Conservation (phyloP, 2,113 vertebrate genomes). For the Mungos mungo region DNA sequence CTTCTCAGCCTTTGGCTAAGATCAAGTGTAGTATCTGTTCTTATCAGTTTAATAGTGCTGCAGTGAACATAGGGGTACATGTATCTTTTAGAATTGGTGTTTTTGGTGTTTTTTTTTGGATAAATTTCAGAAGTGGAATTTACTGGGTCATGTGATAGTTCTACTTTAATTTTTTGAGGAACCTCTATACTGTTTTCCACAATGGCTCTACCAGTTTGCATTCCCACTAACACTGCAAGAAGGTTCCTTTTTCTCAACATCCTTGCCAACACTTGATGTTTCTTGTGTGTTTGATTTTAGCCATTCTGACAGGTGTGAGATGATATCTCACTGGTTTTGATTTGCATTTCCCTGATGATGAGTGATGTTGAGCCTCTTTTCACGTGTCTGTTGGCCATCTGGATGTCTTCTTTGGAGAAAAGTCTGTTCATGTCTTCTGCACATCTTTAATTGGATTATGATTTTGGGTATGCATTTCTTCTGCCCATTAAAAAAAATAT, state of each 20-base stretch:
- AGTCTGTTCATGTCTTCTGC: background rate
- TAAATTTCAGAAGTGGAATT: background rate
- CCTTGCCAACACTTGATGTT: background rate
- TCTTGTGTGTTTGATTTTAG: background rate
- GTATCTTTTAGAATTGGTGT: background rate
- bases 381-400: background rate
- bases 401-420: background rate
- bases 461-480: background rate
- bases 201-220: background rate
- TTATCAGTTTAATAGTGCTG: background rate
- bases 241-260: background rate
- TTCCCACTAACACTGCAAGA: background rate
- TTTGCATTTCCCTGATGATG: background rate
- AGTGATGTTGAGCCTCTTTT: background rate
- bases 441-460: background rate
- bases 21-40: too few relatives aligned
- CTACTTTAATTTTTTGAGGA: background rate
- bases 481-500: too few relatives aligned
- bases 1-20: too few relatives aligned
- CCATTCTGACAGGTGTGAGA: background rate
- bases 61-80: background rate
- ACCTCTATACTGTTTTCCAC: background rate
- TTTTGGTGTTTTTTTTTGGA: background rate
- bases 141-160: background rate
- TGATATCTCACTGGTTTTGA: background rate